Base-by-base conservation (phyloP, 2,888 invertebrate genomes). In the Athalia rosae region DNA sequence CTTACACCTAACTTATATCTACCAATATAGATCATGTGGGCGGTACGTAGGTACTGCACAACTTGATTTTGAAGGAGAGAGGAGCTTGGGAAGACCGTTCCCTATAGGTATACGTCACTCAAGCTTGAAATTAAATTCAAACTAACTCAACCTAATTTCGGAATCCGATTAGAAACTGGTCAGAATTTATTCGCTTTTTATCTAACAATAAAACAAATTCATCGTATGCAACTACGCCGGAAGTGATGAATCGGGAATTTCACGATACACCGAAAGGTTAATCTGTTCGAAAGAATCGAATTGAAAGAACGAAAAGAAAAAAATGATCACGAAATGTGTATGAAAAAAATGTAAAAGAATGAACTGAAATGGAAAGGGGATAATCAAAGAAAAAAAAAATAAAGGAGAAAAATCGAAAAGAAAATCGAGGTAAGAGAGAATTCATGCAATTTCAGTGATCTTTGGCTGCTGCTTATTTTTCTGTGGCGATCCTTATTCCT, bases 401-500 rank as follows among this genome's bases (percentile, higher is more conserved):
- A 50, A 11, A 50, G 28, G 62, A 8, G 47, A 15, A 66, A 48
- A 11, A 47, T n/a, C 28, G 28, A 13, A 61, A 13, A 28, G 8
- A 28, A 8, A 61, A 8, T 15, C 8, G 28, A 13, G 13, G 61
- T 11, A 28, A 48, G n/a, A 13, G 61, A 74, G 15, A 74, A 74
- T 74, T 61, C 41, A 48, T 64, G 13, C 77, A 77, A 77, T 77
- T 77, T 79, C 62, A 58, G 58, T 48, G 45, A 67, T 69, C 77
- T 73, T 63, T 77, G 77, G 50, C 15, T 73, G 58, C 71, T 74
- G 79, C 80, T 81, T 80, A 80, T 80, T 82, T 83, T 83, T 81
- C 79, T 78, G 78, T 80, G 80, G 74, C 82, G 81, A 84, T 83
- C 82, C 83, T 84, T 82, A 83, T 80, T 84, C 83, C 82, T 83